These are phyloP conservation scores for Acanthosepion esculentum DNA, from an alignment of 2,888 invertebrate species.

Conservation along the genomic window DNA sequence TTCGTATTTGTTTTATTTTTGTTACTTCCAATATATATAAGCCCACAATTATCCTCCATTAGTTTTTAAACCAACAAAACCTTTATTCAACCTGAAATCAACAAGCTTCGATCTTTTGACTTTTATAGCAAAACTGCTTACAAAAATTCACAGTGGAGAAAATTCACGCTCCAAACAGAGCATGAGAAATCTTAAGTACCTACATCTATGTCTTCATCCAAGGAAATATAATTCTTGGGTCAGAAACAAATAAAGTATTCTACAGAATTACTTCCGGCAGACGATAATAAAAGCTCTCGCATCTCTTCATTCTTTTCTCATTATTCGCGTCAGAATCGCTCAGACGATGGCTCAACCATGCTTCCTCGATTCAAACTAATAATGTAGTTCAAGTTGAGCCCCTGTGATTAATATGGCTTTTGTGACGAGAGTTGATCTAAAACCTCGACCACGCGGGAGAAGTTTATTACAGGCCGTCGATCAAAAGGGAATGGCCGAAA, in stretches of 20 bases:
- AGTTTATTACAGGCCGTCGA: not conserved
- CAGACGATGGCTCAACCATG: not conserved
- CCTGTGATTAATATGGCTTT: constrained; percentile 6
- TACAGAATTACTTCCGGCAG: not conserved
- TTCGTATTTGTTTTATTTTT: too few species aligned
- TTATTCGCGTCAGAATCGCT: not conserved
- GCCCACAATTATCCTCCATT: too few species aligned
- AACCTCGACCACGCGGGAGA: not conserved
- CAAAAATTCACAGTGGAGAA: not conserved
- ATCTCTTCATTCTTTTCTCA: not conserved
- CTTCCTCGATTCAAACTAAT: not conserved
- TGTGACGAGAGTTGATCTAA: constrained; percentile 1
- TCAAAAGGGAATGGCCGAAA: not conserved
- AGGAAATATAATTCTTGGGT: not conserved
- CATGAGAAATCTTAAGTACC: not conserved
- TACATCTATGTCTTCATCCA: not conserved
- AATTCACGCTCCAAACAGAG: not conserved
- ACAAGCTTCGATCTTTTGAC: not conserved
- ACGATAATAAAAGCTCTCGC: not conserved
- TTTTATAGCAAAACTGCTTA: not conserved
- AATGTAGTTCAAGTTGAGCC: constrained; percentile 17
- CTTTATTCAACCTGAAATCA: too few species aligned
- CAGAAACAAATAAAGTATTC: not conserved
- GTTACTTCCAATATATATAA: too few species aligned
- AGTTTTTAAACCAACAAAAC: too few species aligned